Conservation (phyloP, 2,113 vertebrate genomes). For the Nanorana parkeri region DNA sequence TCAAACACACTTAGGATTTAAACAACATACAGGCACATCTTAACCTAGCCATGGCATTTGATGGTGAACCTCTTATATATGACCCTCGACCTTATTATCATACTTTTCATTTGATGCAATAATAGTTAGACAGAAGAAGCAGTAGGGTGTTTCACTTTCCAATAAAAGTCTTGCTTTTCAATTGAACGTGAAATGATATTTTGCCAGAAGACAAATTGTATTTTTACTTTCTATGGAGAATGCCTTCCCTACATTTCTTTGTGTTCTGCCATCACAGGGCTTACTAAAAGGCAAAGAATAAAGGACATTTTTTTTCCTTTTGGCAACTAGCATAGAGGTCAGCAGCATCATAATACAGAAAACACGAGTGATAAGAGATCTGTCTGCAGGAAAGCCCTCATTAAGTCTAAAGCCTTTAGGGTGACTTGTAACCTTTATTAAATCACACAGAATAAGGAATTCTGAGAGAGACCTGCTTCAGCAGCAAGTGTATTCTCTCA, state of each 20-base stretch:
- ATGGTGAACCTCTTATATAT: no score
- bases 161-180: background rate
- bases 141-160: background rate
- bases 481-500: no score
- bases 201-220: background rate
- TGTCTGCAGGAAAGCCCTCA: conserved; percentile 1
- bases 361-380: conserved; percentile 1
- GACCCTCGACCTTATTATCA: background rate
- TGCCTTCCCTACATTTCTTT: background rate
- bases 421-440: conserved; percentile 2
- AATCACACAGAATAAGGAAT: background rate
- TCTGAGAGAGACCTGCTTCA: background rate
- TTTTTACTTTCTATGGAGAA: background rate
- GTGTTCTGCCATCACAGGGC: background rate
- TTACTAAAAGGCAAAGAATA: background rate
- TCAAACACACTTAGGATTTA: no score
- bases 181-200: background rate
- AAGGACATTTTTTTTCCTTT: conserved; percentile 14
- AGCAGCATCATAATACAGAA: background rate
- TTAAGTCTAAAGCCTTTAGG: background rate
- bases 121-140: background rate
- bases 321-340: background rate
- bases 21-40: no score
- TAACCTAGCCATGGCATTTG: no score
- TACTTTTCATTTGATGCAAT: background rate